These are phyloP conservation scores for Archaeoteleia sp. DNA, from an alignment of 2,888 invertebrate species.

Conservation along the genomic window DNA sequence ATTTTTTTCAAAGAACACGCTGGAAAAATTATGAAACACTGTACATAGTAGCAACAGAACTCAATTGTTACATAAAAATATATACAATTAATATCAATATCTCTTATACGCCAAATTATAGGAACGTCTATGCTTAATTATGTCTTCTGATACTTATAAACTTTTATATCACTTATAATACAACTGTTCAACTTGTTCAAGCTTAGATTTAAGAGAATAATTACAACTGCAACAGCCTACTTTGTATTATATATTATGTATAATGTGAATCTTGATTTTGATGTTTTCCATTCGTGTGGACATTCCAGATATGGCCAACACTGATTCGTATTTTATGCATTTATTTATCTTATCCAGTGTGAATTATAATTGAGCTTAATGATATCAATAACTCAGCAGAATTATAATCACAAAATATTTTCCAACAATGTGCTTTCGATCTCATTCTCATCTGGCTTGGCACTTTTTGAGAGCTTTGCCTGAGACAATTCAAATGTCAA, in stretches of 20 bases:
- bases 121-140: slow-evolving; percentile 27
- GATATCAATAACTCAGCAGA: slow-evolving; percentile 61
- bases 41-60: not conserved
- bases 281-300: slow-evolving; percentile 12
- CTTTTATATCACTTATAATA: slow-evolving; percentile 24
- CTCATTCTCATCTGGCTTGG: slow-evolving; percentile 2
- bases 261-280: slow-evolving; percentile 23
- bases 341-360: slow-evolving; percentile 14
- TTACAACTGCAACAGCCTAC: slow-evolving; percentile 29
- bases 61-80: slow-evolving; percentile 24
- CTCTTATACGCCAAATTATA: slow-evolving; percentile 24
- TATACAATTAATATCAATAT: slow-evolving; percentile 25
- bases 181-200: slow-evolving; percentile 23
- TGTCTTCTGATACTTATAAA: slow-evolving; percentile 18
- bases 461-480: not conserved
- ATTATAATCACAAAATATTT: slow-evolving; percentile 62
- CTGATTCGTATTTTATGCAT: slow-evolving; percentile 4
- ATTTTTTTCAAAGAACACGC: too few relatives aligned
- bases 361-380: slow-evolving; percentile 59
- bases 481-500: slow-evolving; percentile 1
- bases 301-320: not conserved
- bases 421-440: slow-evolving; percentile 28
- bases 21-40: not conserved
- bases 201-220: slow-evolving; percentile 20
- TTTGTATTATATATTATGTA: slow-evolving; percentile 9